phyloP scores from a whole-genome alignment of 2,888 invertebrate species.

The Tiphia femorata region DNA sequence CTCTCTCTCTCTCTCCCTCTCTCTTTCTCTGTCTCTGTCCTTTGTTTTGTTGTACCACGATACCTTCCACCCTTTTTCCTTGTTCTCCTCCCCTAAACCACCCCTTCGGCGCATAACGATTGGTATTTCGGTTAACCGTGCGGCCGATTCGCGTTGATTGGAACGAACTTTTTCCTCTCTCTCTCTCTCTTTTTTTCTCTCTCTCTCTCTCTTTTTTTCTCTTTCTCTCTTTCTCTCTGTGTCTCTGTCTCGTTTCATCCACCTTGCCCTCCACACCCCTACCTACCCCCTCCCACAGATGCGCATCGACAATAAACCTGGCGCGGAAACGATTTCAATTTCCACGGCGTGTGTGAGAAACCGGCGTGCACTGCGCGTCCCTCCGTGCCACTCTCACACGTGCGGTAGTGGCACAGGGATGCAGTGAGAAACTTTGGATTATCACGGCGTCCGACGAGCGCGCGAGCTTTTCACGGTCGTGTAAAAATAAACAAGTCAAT shows the following conservation, averaged over 20 bases:
- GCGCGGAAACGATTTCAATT: conserved; percentile 29
- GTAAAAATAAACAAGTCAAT: too few relatives aligned
- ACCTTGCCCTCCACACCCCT: not conserved
- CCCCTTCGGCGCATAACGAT: conserved; percentile 27
- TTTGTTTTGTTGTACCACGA: not conserved
- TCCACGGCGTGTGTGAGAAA: too few relatives aligned
- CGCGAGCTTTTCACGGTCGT: too few relatives aligned
- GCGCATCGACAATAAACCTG: conserved; percentile 28
- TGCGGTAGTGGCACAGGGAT: too few relatives aligned
- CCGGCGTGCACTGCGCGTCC: too few relatives aligned
- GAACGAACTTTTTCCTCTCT: conserved; percentile 13
- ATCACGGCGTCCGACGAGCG: too few relatives aligned
- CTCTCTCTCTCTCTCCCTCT: not conserved
- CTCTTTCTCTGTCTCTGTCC: not conserved
- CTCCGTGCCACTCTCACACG: too few relatives aligned
- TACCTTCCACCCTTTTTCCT: not conserved
- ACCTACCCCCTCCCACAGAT: not conserved
- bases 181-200: not conserved
- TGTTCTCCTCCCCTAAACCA: too few relatives aligned
- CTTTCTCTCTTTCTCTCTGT: not conserved
- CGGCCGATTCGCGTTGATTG: conserved; percentile 29
- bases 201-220: not conserved
- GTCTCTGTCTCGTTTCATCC: conserved; percentile 1
- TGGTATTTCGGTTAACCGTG: conserved; percentile 30
- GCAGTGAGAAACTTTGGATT: too few relatives aligned